phyloP scores from a whole-genome alignment of 2,113 vertebrate species.

The Chaetops frenatus region DNA sequence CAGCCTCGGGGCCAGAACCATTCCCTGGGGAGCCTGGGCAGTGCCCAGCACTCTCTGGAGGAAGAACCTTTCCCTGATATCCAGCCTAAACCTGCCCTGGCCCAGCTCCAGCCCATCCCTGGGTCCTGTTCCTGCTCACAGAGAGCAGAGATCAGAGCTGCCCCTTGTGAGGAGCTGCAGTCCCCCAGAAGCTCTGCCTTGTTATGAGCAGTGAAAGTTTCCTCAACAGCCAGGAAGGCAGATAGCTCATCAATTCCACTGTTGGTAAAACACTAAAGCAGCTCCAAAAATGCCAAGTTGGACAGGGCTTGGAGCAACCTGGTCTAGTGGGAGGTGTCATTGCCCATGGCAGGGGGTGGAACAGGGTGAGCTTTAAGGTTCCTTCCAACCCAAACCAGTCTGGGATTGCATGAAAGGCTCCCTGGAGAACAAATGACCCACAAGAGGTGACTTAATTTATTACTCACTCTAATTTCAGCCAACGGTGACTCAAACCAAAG shows the following conservation, averaged over 20 bases:
- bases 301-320: neutral
- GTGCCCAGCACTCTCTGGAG: too few species aligned
- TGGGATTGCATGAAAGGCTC: neutral
- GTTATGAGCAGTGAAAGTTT: neutral
- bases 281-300: neutral
- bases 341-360: neutral
- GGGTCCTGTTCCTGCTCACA: neutral
- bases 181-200: neutral
- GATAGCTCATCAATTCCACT: neutral
- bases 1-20: too few species aligned
- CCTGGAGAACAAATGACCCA: neutral
- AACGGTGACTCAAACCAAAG: neutral
- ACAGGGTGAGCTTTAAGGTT: neutral
- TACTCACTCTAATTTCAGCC: rapidly evolving
- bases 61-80: too few species aligned
- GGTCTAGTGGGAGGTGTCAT: neutral
- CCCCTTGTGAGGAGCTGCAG: neutral
- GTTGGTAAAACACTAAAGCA: neutral
- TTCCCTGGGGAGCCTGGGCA: too few species aligned
- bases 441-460: neutral
- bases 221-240: neutral
- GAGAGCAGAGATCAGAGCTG: neutral
- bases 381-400: neutral
- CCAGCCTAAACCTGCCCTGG: rapidly evolving
- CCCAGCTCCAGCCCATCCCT: neutral